Evolutionary conservation across 2,888 invertebrate species (phyloP).

Genomic region (Callinectes sapidus): DNA sequence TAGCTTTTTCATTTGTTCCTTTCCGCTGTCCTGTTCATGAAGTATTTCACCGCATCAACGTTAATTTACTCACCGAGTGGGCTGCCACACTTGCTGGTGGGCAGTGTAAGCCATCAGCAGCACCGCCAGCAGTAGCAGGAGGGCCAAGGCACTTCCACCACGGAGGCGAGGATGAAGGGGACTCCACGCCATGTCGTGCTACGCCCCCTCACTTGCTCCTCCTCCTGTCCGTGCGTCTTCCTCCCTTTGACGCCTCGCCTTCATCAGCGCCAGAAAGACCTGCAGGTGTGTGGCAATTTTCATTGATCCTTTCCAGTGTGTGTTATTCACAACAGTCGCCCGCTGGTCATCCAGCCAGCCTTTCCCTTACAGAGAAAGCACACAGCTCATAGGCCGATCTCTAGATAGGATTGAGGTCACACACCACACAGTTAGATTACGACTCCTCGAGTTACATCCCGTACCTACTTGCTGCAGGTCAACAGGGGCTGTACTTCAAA

Average conservation of each 20-base stretch:
- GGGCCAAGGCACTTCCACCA: not conserved
- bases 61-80: not conserved
- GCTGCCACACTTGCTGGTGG: not conserved
- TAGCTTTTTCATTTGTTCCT: not conserved
- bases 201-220: not conserved
- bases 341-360: too few relatives aligned
- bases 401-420: too few relatives aligned
- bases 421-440: too few relatives aligned
- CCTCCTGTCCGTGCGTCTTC: not conserved
- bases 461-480: too few relatives aligned
- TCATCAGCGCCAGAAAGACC: not conserved
- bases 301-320: not conserved
- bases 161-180: not conserved
- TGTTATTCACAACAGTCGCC: too few relatives aligned
- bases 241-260: not conserved
- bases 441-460: too few relatives aligned
- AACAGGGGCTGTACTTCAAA: too few relatives aligned
- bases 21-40: not conserved
- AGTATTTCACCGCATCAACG: too few relatives aligned
- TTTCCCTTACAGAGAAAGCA: too few relatives aligned
- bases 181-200: not conserved
- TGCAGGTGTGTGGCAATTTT: not conserved
- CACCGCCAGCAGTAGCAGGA: not conserved
- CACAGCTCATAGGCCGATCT: too few relatives aligned
- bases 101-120: conserved; percentile 8